phyloP scores from a whole-genome alignment of 2,797 vertebrate species.

The Pseudochirops cupreus region DNA sequence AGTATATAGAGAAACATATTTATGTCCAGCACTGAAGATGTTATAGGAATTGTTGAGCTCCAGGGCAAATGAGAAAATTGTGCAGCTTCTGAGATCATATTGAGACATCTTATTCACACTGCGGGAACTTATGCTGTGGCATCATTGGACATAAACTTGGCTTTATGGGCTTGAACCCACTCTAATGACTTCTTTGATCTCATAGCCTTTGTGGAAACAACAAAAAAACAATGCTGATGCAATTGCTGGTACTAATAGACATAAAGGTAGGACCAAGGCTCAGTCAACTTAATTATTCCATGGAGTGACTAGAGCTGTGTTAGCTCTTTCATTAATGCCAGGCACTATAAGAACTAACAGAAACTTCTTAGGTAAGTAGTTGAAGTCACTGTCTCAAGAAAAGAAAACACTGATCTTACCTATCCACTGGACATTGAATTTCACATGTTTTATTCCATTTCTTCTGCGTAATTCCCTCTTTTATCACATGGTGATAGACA shows the following conservation, averaged over 20 bases:
- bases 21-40: background rate
- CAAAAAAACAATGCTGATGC: background rate
- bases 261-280: background rate
- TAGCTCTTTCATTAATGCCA: background rate
- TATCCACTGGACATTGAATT: background rate
- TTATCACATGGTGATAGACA: background rate
- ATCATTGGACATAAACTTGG: background rate
- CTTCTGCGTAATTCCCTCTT: background rate
- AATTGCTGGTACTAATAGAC: background rate
- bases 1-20: background rate
- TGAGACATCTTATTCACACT: background rate
- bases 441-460: background rate
- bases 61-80: background rate
- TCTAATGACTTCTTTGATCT: background rate
- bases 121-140: background rate
- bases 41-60: background rate
- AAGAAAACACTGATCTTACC: background rate
- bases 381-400: background rate
- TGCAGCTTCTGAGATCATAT: background rate
- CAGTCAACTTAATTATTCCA: background rate
- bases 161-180: background rate
- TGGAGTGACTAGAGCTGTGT: background rate
- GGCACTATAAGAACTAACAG: background rate
- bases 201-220: background rate
- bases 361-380: background rate